Base-by-base conservation (phyloP, 2,113 vertebrate species). In the Neogobius melanostomus region DNA sequence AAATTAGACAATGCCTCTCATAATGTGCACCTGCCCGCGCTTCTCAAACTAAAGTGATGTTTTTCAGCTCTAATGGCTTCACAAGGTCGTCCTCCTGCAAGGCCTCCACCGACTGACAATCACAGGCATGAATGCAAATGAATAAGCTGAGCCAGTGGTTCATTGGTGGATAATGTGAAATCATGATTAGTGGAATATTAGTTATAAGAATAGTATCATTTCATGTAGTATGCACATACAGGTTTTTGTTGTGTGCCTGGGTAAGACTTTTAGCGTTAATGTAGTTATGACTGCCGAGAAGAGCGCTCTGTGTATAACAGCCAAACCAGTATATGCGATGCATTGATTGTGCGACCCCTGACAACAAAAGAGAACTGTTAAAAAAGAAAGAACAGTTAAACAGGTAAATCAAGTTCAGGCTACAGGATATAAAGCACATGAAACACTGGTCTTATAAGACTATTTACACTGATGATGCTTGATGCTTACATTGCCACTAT, bases 71-170 rank as follows among this genome's bases (percentile, higher is more conserved):
- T 72, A 83, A 79, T 77, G 69, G 70, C 54, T 46, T 42, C 61
- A 46, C 79, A 64, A 79, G 76, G 84, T 76, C 66, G 48, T 80
- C 64, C 68, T 74, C 64, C 64, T 60, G 47, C 54, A 61, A 65
- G 63, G 57, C 62, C 72, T 83, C 76, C 64, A 71, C 66, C 75
- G 66, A 70, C 59, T 46, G 65, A 80, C 75, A 82, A 79, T 79
- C 71, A 75, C 60, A 60, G 56, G 46, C 65, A 72, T 72, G 64
- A 71, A 71, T 71, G 80, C 78, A 42, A 76, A 80, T 78, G 50
- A 61, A 70, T 73, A 71, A 71, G 77, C 50, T 15, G 4, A 71
- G 50, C 66, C 17, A 21, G 44, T 64, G 46, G n/a, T 64, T 16
- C 43, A 46, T 16, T 47, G 61, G n/a, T 48, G 44, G 57, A 61